A percentile compares a stretch with the other conserved stretches of the same genome.
Evolutionary conservation across 2,797 vertebrate species (phyloP).

Genomic region (Cephalopachus bancanus): DNA sequence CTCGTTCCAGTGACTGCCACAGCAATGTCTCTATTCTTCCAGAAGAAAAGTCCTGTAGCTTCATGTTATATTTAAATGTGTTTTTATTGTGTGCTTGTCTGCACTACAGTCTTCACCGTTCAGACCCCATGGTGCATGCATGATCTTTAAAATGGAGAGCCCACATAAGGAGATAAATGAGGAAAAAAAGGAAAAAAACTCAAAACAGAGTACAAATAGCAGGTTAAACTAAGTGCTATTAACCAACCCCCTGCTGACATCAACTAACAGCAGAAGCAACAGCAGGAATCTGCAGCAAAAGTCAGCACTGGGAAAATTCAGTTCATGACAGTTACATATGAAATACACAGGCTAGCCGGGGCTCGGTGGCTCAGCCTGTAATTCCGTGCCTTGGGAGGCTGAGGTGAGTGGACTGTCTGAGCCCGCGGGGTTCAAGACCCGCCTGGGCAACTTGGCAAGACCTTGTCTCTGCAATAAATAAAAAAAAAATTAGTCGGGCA

Average conservation of each 20-base stretch:
- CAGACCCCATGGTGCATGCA: neutral
- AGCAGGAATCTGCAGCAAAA: constrained; percentile 58
- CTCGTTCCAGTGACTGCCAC: constrained; percentile 79
- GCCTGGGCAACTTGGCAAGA: too few relatives aligned
- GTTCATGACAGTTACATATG: constrained; percentile 18
- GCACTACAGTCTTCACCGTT: neutral
- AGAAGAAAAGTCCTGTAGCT: neutral
- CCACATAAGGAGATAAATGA: constrained; percentile 61
- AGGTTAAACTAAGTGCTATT: constrained; percentile 73
- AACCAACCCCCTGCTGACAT: constrained; percentile 62
- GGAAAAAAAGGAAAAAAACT: neutral
- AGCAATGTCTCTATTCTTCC: constrained; percentile 60
- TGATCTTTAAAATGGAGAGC: constrained; percentile 33
- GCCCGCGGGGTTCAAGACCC: too few relatives aligned
- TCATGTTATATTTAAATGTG: constrained; percentile 63
- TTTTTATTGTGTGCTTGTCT: constrained; percentile 71
- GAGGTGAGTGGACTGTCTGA: too few relatives aligned
- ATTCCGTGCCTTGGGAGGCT: too few relatives aligned
- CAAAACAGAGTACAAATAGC: constrained; percentile 60
- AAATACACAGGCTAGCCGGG: neutral
- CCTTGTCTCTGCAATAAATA: too few relatives aligned
- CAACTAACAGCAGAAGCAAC: constrained; percentile 30
- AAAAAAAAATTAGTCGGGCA: too few relatives aligned
- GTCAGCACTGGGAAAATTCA: constrained; percentile 37
- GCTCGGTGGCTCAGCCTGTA: too few relatives aligned